phyloP scores from a whole-genome alignment of 2,113 vertebrate genomes.

The Cheirogaleus medius region DNA sequence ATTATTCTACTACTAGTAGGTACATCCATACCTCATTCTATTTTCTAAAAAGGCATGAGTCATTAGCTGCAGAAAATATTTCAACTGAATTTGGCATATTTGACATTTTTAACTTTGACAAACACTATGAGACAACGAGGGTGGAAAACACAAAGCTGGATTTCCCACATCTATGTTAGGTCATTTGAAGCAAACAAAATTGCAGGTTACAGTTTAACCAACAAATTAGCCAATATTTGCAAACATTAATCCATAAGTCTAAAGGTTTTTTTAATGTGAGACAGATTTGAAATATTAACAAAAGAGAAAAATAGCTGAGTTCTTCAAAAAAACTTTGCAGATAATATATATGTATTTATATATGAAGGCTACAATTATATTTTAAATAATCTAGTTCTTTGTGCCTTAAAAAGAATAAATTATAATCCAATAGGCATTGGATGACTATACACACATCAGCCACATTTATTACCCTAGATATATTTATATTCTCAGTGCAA shows the following conservation, averaged over 20 bases:
- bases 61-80: background rate
- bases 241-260: conserved; percentile 69
- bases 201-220: conserved; percentile 79
- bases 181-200: conserved; percentile 30
- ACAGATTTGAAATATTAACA: conserved; percentile 51
- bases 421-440: background rate
- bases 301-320: background rate
- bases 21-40: background rate
- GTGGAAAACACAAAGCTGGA: background rate
- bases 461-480: background rate
- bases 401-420: conserved; percentile 10
- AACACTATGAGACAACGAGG: background rate
- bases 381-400: conserved; percentile 38
- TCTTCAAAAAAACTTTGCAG: background rate
- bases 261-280: conserved; percentile 78
- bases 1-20: background rate
- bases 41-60: background rate
- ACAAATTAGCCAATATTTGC: conserved; percentile 78
- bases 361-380: background rate
- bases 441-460: background rate
- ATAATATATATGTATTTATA: background rate
- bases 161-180: background rate
- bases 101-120: conserved; percentile 29
- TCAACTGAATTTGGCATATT: background rate
- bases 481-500: background rate